Conservation (phyloP, 1,140 invertebrate species). For the Heliconius nattereri region DNA sequence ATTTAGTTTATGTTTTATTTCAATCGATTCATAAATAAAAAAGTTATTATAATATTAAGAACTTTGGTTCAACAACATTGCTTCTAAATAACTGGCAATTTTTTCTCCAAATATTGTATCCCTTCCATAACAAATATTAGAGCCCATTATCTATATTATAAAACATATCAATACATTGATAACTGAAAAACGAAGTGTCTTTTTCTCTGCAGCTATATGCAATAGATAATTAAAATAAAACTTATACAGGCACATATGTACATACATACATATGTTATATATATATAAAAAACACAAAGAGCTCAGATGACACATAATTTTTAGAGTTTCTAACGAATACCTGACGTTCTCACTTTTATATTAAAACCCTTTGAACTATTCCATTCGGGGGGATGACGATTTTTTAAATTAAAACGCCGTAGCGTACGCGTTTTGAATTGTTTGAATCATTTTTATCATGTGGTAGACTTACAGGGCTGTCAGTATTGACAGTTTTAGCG, state of each 20-base stretch:
- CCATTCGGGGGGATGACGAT: neutral
- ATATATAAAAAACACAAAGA: neutral
- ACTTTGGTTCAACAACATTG: too few species aligned
- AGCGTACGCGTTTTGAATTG: neutral
- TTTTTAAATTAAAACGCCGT: neutral
- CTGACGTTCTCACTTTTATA: conserved; percentile 12
- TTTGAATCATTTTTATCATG: neutral
- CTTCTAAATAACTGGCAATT: too few species aligned
- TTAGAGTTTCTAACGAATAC: neutral
- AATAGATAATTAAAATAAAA: neutral
- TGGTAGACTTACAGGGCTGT: neutral
- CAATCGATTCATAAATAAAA: too few species aligned
- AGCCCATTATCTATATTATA: too few species aligned
- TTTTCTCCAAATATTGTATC: too few species aligned
- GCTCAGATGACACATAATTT: neutral
- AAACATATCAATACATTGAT: too few species aligned
- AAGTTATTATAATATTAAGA: too few species aligned
- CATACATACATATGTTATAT: neutral
- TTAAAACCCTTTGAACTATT: conserved; percentile 11
- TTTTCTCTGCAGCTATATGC: neutral
- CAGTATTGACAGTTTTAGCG: neutral
- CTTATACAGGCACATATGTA: neutral
- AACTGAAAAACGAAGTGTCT: too few species aligned
- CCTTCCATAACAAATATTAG: too few species aligned
- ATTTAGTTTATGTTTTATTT: too few species aligned